Evolutionary conservation across 2,888 invertebrate genomes (phyloP).

Genomic region (Tipula confusa): DNA sequence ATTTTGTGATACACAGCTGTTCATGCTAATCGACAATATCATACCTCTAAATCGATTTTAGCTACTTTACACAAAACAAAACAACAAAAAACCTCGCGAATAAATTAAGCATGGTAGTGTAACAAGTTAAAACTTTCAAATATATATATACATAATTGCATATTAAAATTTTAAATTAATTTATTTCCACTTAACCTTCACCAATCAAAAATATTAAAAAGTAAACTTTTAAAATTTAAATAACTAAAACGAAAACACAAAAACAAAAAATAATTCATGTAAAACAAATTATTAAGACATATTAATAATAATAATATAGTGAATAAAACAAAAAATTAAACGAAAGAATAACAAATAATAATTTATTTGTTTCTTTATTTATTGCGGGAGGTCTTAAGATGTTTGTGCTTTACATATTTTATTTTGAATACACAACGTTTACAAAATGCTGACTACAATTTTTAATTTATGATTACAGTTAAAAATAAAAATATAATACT

Average conservation of each 20-base stretch:
- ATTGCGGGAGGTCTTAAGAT: constrained; percentile 25
- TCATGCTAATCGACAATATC: constrained; percentile 20
- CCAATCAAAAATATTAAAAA: neutral
- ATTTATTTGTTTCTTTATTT: neutral
- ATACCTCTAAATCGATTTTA: constrained; percentile 6
- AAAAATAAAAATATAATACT: neutral
- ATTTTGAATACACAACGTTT: neutral
- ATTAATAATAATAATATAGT: neutral
- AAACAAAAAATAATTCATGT: neutral
- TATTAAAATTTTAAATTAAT: neutral
- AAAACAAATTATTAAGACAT: constrained; percentile 20
- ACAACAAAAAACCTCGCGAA: neutral
- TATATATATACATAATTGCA: too few relatives aligned
- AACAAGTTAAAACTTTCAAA: neutral
- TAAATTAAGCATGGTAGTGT: neutral
- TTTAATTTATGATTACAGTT: neutral
- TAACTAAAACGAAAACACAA: neutral
- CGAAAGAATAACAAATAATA: constrained; percentile 1
- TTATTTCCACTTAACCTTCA: neutral
- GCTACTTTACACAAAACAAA: constrained; percentile 12
- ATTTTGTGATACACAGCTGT: neutral
- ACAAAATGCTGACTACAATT: neutral
- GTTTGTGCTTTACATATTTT: constrained; percentile 20
- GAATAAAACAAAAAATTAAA: neutral
- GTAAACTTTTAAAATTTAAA: neutral